These are phyloP conservation scores for Sarcophaga caerulescens DNA, from an alignment of 2,888 invertebrate genomes.

Conservation along the genomic window DNA sequence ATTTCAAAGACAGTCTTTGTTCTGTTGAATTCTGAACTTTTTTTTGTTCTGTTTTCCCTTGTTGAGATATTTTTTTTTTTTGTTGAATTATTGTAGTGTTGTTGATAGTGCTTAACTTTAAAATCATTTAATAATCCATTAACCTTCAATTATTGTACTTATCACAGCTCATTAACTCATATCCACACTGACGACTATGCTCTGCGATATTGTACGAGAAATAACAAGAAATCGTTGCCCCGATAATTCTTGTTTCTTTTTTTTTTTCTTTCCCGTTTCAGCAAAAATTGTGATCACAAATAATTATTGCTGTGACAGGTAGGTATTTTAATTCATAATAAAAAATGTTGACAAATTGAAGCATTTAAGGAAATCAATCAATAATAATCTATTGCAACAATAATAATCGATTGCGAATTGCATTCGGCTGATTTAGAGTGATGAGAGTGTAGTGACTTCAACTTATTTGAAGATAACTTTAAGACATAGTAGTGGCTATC, in stretches of 20 bases:
- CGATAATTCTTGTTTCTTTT: background rate
- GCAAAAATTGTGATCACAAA: too few species aligned
- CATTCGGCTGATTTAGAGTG: too few species aligned
- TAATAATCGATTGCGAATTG: too few species aligned
- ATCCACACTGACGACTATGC: background rate
- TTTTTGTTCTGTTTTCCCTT: background rate
- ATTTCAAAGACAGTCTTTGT: constrained; percentile 49
- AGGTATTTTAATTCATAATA: too few species aligned
- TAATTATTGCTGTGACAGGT: too few species aligned
- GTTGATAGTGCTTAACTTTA: background rate
- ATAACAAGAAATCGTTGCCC: background rate
- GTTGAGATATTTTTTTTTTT: background rate
- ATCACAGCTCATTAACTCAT: constrained; percentile 50
- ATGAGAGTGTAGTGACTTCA: too few species aligned
- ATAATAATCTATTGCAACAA: too few species aligned
- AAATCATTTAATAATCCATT: constrained; percentile 31
- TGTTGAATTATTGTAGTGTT: background rate
- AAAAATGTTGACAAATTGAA: too few species aligned
- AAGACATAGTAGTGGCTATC: too few species aligned
- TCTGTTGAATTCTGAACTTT: background rate
- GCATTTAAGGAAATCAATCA: too few species aligned
- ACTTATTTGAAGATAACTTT: too few species aligned
- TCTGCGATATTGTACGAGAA: background rate
- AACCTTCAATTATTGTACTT: constrained; percentile 57
- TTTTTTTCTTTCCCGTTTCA: too few species aligned